Percentiles rank a stretch among this genome's conserved stretches.
phyloP scores from a whole-genome alignment of 2,888 invertebrate genomes.

The Seira ritae region DNA sequence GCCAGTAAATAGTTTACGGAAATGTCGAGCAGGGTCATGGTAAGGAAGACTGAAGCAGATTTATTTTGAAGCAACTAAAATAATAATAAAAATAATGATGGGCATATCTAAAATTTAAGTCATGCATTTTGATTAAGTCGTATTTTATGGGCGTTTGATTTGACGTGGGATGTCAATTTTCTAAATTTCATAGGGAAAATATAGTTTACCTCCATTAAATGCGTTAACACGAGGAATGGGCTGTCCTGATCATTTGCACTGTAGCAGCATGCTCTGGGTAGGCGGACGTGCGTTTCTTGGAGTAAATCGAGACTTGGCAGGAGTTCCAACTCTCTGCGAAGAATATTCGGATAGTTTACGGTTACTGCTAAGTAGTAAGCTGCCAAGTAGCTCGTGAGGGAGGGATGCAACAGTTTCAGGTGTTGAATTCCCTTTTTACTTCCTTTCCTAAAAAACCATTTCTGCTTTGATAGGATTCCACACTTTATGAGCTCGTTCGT shows the following conservation, averaged over 20 bases:
- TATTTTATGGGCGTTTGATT: too few species aligned
- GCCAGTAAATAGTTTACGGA: conserved; percentile 78
- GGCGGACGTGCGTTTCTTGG: conserved; percentile 67
- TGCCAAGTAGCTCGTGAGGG: conserved; percentile 78
- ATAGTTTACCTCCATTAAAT: conserved; percentile 77
- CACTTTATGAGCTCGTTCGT: conserved; percentile 74
- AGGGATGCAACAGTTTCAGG: conserved; percentile 77
- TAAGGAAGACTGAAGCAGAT: conserved; percentile 77
- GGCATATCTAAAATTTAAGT: too few species aligned
- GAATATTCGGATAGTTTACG: conserved; percentile 78
- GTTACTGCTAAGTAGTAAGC: conserved; percentile 79
- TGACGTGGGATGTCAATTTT: too few species aligned
- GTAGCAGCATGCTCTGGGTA: conserved; percentile 40
- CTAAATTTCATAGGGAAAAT: too few species aligned
- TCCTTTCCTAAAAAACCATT: conserved; percentile 74
- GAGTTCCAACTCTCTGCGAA: conserved; percentile 78
- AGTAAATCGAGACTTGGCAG: conserved; percentile 76
- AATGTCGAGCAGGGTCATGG: conserved; percentile 77
- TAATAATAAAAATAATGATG: too few species aligned
- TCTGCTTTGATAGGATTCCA: conserved; percentile 76
- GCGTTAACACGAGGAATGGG: conserved; percentile 75
- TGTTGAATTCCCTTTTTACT: conserved; percentile 67
- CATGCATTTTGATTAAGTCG: too few species aligned
- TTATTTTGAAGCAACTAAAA: conserved; percentile 76
- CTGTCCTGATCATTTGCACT: conserved; percentile 60